Percentiles rank a stretch among this genome's conserved stretches.
Evolutionary conservation across 2,797 vertebrate genomes (phyloP).

Genomic region (Pogoniulus pusillus): DNA sequence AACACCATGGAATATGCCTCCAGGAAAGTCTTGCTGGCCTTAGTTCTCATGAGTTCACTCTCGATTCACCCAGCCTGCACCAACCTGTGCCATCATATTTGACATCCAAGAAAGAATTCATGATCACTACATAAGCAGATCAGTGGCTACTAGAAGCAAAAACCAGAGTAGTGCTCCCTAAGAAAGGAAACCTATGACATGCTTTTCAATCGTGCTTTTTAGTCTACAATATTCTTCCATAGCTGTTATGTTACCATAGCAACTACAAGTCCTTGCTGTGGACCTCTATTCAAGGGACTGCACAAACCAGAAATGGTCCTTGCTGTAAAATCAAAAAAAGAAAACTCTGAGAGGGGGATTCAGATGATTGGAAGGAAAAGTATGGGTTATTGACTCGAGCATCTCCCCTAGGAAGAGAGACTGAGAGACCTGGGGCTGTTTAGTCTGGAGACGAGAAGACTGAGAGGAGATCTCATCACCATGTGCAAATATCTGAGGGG

Average conservation of each 20-base stretch:
- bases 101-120: background rate
- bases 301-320: background rate
- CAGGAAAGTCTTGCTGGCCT: background rate
- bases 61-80: background rate
- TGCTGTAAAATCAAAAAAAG: background rate
- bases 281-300: background rate
- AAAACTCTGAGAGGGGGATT: background rate
- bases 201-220: background rate
- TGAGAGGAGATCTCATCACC: no score
- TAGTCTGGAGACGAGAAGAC: no score
- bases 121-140: rapidly evolving
- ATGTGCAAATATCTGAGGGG: no score
- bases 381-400: background rate
- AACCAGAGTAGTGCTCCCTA: background rate
- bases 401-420: no score
- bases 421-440: no score
- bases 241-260: conserved; percentile 11
- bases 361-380: background rate
- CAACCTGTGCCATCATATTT: background rate
- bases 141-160: background rate
- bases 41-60: background rate
- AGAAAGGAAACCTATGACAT: background rate
- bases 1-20: rapidly evolving
- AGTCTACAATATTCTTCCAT: background rate
- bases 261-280: background rate